Base-by-base conservation (phyloP, 64 coral and sea anemone genomes). In the Cladopsammia gracilis region DNA sequence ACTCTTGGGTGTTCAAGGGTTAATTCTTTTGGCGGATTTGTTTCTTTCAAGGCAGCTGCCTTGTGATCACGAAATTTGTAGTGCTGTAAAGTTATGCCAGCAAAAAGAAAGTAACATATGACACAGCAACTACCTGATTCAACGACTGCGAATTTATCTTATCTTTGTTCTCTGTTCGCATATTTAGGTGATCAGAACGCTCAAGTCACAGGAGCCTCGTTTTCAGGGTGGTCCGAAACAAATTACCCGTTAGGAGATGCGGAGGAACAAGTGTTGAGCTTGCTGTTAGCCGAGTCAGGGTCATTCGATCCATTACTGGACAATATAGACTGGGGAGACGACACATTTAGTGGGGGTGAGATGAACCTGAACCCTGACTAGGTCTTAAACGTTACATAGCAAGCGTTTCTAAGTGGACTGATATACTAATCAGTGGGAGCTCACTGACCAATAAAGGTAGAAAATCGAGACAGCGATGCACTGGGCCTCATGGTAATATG, bases 221-320 rank as follows among this genome's bases (percentile, higher is more conserved):
- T 84, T 84, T 50, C 80, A 64, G 62, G 80, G 1, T 73, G 82
- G 82, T 77, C 91, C 14, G 50, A 79, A 20, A 58, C 71, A 34
- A 93, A 87, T 48, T 76, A 82, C 45, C 59, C 74, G 14, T 75
- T 93, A 16, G 85, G 85, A n/a, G 91, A 93, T 13, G 91, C 71
- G 2, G 91, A 93, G 44, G 91, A 93, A 70, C 82, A 77, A 48
- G 91, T 93, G 23, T 24, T 93, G 22, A 78, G 75, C 60, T 60
- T 93, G 59, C 82, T 93, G 49, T 60, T 93, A 18, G 91, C 91
- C 47, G 82, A 93, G 82, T 93, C 91, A n/a, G 45, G 61, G 19
- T 80, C 89, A n/a, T 86, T 86, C 71, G 91, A 93, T 56, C 77
- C 91, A 4, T 61, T 93, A 10, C 49, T 93, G 22, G 91, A 93